Evolutionary conservation across 2,888 invertebrate genomes (phyloP), one percentile per base, ranked within the genome.

Genomic region (Patella caerulea): DNA sequence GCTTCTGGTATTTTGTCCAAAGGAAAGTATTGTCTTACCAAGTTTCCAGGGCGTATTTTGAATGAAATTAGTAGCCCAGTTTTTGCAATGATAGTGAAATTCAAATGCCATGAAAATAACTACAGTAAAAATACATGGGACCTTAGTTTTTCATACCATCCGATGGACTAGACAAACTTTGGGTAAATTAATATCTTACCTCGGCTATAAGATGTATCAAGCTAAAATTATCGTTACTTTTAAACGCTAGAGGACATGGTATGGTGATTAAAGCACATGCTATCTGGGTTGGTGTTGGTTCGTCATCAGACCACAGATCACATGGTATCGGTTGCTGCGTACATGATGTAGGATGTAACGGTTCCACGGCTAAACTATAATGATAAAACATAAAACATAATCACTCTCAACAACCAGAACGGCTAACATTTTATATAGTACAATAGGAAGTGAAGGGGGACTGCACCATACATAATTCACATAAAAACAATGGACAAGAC

Each of bases 291-390:
- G 97, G 97, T 1, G 96, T 91, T 17, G 92, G 88, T 73, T 92
- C 91, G 55, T 92, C 91, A 15, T 92, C 88, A 34, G 88, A 88
- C 56, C 92, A 91, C 5, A 92, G 87, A 11, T 88, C 87, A 19
- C 89, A 86, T 84, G 93, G 92, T 3, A 93, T 93, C 76, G 93
- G 92, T 71, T 94, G 92, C 53, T 93, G 93, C 88, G 95, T 94
- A 90, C 95, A 95, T n/a, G 96, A 94, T 93, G 96, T 96, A 0
- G 98, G 98, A 92, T 97, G 97, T 69, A 98, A 92, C 0, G 98
- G 98, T 90, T 98, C 97, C 45, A 98, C 95, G 9, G 96, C 97
- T 88, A 98, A 95, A 91, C 98, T 97, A 92, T 86, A 93, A 91
- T 79, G 82, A 79, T 83, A 74, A 80, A 78, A 34, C 34, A 79